Base-by-base conservation (phyloP, 2,888 invertebrate species). In the Chrysodeixis includens region DNA sequence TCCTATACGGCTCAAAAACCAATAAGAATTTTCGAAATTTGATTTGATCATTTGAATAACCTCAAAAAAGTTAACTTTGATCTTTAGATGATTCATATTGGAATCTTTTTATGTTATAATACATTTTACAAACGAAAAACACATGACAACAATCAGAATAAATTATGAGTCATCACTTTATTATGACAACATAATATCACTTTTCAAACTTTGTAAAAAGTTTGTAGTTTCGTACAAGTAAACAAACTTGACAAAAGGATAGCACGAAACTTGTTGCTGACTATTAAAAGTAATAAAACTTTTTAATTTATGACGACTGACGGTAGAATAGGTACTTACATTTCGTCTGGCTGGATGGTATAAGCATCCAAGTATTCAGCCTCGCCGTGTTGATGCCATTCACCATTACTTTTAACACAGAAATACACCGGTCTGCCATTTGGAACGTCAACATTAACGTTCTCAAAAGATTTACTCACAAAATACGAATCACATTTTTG, bases 371-470 rank as follows among this genome's bases (percentile, higher is more conserved):
- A 92, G 92, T 87, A 93, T 88, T 93, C 84, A 71, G 81, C 82
- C n/a, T 78, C 87, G 74, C 93, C 93, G 84, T 91, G 91, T 74
- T 92, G 91, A 62, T 86, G 83, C 94, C 94, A 94, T 56, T 74
- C 85, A 69, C 89, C 90, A 74, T 87, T 83, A 67, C 81, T 86
- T 77, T 85, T 88, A 57, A 88, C 92, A 86, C 94, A 94, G 81
- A 94, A 91, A 81, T 87, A 93, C 82, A 90, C 78, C 76, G 88
- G 90, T 49, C 78, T 79, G 46, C 82, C 83, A 75, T 78, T 84
- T 35, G 86, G 85, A 78, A 92, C 84, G 66, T 82, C 74, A 30
- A 92, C 73, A 71, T 84, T 73, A 49, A 88, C 87, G 70, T 88
- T 81, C 51, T 72, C 63, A 62, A 77, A 76, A 65, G 70, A 66